Conservation (phyloP, 2,797 vertebrate species). For the Argentina silus region DNA sequence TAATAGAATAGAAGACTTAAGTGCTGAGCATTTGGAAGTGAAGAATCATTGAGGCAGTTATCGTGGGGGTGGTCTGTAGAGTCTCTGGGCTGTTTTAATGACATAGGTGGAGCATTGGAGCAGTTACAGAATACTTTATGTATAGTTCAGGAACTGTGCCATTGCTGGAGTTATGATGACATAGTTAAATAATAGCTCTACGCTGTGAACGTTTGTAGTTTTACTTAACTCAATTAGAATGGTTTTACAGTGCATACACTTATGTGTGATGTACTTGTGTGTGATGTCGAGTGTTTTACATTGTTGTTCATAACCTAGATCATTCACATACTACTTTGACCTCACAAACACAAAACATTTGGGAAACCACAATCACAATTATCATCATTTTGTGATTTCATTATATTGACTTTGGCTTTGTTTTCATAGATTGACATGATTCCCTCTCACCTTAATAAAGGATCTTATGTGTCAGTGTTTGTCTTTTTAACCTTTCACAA, state of each 20-base stretch:
- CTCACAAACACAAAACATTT: too few species aligned
- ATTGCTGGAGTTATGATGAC: neutral
- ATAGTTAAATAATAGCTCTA: neutral
- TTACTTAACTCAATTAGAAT: neutral
- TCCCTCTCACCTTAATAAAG: neutral
- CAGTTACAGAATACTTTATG: slow-evolving; percentile 37
- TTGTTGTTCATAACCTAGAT: neutral
- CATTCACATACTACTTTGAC: too few species aligned
- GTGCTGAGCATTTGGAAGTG: slow-evolving; percentile 24
- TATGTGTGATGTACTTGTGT: too few species aligned
- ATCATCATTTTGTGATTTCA: too few species aligned
- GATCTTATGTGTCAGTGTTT: neutral
- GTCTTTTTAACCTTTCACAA: slow-evolving; percentile 29
- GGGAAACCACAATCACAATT: too few species aligned
- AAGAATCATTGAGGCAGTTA: slow-evolving; percentile 36
- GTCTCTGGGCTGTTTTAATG: slow-evolving; percentile 34
- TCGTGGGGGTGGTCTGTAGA: slow-evolving; percentile 46
- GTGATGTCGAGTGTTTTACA: neutral
- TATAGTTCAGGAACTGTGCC: slow-evolving; percentile 30
- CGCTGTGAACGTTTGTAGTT: neutral
- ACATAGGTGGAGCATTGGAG: slow-evolving; percentile 12
- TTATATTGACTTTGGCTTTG: too few species aligned
- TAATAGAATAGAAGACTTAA: slow-evolving; percentile 37
- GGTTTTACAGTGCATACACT: neutral
- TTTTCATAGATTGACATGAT: neutral